Conservation (phyloP, 2,888 invertebrate genomes). For the Leptopilina drosophilae region DNA sequence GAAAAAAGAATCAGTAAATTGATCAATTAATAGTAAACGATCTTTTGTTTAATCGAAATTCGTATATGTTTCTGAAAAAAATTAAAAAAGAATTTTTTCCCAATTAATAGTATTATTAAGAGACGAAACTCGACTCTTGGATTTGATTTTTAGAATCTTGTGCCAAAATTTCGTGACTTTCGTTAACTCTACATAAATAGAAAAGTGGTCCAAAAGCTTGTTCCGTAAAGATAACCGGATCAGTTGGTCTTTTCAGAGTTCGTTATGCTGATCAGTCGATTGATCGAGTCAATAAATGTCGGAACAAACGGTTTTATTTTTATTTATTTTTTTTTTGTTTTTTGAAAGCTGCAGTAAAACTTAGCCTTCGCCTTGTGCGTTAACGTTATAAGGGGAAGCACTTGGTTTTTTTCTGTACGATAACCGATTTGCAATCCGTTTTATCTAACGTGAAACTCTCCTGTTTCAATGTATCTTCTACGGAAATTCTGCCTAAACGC, state of each 20-base stretch:
- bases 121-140: slow-evolving; percentile 16
- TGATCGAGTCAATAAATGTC: slow-evolving; percentile 18
- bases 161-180: slow-evolving; percentile 36
- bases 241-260: slow-evolving; percentile 35
- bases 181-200: slow-evolving; percentile 46
- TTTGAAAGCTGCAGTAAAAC: slow-evolving; percentile 22
- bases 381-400: slow-evolving; percentile 74
- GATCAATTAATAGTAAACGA: too few species aligned
- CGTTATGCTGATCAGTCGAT: slow-evolving; percentile 28
- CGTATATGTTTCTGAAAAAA: slow-evolving; percentile 11
- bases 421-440: slow-evolving; percentile 70
- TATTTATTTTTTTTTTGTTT: too few species aligned
- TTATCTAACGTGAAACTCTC: slow-evolving; percentile 73
- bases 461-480: slow-evolving; percentile 72
- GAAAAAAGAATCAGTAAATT: too few species aligned
- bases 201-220: slow-evolving; percentile 57
- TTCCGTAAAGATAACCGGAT: slow-evolving; percentile 30
- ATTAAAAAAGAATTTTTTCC: not conserved
- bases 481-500: slow-evolving; percentile 72
- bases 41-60: not conserved
- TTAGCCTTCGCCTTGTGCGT: slow-evolving; percentile 45
- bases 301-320: slow-evolving; percentile 17
- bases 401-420: slow-evolving; percentile 72
- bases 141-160: slow-evolving; percentile 22
- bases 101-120: not conserved